Conservation (phyloP, 1,140 invertebrate species). For the Musca vetustissima region DNA sequence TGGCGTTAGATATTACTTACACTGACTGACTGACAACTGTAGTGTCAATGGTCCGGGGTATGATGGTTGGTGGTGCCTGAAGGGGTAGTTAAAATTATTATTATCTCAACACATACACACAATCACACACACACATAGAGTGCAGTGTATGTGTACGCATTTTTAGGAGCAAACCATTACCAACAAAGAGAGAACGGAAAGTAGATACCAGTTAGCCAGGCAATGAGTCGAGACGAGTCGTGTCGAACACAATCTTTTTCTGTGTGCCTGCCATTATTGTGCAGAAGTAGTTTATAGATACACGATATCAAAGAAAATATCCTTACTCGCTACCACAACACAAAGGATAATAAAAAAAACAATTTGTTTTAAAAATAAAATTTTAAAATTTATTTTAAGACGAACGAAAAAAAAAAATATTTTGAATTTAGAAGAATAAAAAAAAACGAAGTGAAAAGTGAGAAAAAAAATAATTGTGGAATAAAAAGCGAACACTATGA, state of each 20-base stretch:
- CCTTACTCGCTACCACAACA: no score
- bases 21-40: no score
- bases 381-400: no score
- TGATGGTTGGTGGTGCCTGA: no score
- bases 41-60: no score
- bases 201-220: background rate
- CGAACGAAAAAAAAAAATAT: no score
- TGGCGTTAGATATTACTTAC: no score
- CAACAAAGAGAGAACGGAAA: background rate
- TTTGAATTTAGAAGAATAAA: background rate
- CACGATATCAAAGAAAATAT: slow-evolving; percentile 2
- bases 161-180: background rate
- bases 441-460: background rate
- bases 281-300: slow-evolving; percentile 23
- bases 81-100: no score
- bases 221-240: no score
- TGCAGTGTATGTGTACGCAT: background rate
- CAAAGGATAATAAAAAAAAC: background rate
- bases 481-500: slow-evolving; percentile 39
- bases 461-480: slow-evolving; percentile 24
- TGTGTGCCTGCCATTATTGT: background rate
- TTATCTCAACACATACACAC: no score
- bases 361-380: background rate
- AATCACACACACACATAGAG: no score
- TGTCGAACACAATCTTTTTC: no score